Evolutionary conservation across 2,113 vertebrate species (phyloP).

Genomic region (Phalacrocorax aristotelis): DNA sequence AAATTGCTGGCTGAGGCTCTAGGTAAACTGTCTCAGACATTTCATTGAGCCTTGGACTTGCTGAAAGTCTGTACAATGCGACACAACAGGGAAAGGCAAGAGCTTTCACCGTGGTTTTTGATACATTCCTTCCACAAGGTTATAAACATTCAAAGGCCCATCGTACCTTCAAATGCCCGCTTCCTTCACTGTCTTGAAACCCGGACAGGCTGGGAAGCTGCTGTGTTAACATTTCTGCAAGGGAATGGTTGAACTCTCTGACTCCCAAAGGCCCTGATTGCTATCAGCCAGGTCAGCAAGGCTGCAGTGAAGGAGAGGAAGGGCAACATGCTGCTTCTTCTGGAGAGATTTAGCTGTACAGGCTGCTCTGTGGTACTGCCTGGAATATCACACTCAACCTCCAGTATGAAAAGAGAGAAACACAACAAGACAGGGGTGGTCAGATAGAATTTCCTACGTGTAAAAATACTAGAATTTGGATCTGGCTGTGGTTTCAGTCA

Average conservation of each 20-base stretch:
- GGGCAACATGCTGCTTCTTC: background rate
- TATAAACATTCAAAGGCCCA: background rate
- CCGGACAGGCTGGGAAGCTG: background rate
- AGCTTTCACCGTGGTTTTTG: background rate
- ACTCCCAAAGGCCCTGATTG: background rate
- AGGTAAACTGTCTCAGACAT: background rate
- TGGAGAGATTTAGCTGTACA: background rate
- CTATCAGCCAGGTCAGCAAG: background rate
- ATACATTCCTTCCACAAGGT: background rate
- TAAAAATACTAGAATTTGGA: background rate
- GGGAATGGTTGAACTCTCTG: background rate
- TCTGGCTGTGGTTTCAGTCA: background rate
- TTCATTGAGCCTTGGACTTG: background rate
- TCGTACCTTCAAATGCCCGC: rapidly evolving
- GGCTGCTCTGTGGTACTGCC: background rate
- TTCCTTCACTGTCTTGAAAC: background rate
- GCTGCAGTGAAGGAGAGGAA: background rate
- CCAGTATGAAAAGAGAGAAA: background rate
- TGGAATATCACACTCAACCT: background rate
- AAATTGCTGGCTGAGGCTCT: background rate
- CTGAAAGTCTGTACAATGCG: background rate
- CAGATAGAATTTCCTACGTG: background rate
- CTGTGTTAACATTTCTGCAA: background rate
- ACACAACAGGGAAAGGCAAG: background rate
- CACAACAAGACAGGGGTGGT: background rate